phyloP scores from a whole-genome alignment of 2,888 invertebrate genomes.

The Torymus auratus region DNA sequence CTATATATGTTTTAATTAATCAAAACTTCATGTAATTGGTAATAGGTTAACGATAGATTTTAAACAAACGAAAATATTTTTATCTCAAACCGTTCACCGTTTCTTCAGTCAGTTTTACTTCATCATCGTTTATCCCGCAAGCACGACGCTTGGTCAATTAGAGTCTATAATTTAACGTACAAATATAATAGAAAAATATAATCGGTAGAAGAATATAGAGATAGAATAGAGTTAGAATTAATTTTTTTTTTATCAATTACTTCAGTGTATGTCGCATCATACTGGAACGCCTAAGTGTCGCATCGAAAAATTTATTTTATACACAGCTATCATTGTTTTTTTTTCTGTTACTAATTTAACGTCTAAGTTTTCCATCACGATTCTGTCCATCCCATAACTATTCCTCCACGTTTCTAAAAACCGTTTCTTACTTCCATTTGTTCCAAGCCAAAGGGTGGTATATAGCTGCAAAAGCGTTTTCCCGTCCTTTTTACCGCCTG shows the following conservation, averaged over 20 bases:
- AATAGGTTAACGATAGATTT: not conserved
- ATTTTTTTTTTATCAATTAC: conserved; percentile 67
- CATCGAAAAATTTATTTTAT: conserved; percentile 61
- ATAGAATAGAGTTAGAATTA: conserved; percentile 76
- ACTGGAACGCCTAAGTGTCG: conserved; percentile 67
- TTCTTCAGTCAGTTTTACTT: conserved; percentile 21
- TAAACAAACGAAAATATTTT: not conserved
- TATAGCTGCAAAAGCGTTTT: not conserved
- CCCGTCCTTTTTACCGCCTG: not conserved
- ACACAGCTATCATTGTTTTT: conserved; percentile 22
- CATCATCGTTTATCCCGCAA: conserved; percentile 62
- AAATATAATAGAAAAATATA: conserved; percentile 77
- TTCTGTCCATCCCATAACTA: conserved; percentile 5
- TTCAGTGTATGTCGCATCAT: conserved; percentile 65
- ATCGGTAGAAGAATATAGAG: conserved; percentile 76
- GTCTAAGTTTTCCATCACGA: conserved; percentile 31
- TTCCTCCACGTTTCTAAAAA: not conserved
- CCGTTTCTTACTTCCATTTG: not conserved
- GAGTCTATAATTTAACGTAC: conserved; percentile 76
- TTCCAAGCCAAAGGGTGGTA: not conserved
- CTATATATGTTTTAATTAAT: not conserved
- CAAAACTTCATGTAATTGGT: conserved; percentile 1
- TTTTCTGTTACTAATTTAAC: not conserved
- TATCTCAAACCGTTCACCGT: conserved; percentile 21
- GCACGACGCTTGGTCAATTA: conserved; percentile 69